Evolutionary conservation across 2,797 vertebrate genomes (phyloP).

Genomic region (Gastrophryne carolinensis): DNA sequence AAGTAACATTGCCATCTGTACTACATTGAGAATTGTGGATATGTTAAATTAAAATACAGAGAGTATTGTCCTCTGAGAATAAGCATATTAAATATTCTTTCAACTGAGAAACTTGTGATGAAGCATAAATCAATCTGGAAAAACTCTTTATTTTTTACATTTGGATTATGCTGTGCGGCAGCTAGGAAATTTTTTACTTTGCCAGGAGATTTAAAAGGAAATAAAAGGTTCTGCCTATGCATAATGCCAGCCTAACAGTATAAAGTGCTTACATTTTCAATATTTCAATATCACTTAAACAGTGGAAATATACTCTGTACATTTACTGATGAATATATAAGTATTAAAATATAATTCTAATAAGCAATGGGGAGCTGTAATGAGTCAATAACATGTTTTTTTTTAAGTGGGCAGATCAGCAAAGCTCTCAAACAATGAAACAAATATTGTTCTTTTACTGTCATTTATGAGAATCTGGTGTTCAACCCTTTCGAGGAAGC

Average conservation of each 20-base stretch:
- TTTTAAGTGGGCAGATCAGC: too few species aligned
- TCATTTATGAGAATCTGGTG: too few species aligned
- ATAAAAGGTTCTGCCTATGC: constrained; percentile 2
- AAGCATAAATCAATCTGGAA: constrained; percentile 44
- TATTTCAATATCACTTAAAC: not conserved
- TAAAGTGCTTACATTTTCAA: not conserved
- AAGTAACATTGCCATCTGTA: constrained; percentile 45
- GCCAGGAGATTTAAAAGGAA: constrained; percentile 11
- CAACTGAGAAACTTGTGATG: constrained; percentile 32
- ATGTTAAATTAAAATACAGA: constrained; percentile 48
- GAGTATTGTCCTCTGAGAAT: constrained; percentile 27
- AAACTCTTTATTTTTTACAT: constrained; percentile 36
- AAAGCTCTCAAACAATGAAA: too few species aligned
- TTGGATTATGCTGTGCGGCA: constrained; percentile 12
- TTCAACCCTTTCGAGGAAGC: too few species aligned
- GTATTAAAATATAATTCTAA: too few species aligned
- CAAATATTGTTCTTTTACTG: too few species aligned
- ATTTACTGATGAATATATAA: too few species aligned
- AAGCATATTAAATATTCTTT: constrained; percentile 46
- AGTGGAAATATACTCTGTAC: not conserved
- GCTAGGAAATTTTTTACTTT: constrained; percentile 13
- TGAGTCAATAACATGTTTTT: too few species aligned
- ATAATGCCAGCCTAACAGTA: not conserved
- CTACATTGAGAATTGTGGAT: constrained; percentile 41
- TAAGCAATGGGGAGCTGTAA: too few species aligned